Evolutionary conservation across 1,140 invertebrate genomes (phyloP), one percentile per base, ranked within the genome.

Genomic region (Drosophila hydei): DNA sequence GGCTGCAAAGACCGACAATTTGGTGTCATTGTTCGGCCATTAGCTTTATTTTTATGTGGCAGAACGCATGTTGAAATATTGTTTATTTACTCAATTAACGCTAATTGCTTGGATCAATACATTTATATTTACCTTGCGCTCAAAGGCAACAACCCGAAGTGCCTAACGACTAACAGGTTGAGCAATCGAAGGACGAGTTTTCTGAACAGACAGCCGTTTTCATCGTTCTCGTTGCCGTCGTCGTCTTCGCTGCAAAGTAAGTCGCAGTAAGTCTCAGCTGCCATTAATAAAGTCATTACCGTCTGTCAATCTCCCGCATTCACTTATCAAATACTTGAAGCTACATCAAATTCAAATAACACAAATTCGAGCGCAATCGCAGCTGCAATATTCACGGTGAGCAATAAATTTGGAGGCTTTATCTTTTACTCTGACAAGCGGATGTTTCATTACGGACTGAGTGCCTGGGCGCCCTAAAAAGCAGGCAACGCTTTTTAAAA

Each of bases 71-170:
- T 38, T 84, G 75, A 75, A 79, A 72, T 84, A 84, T 79, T 79
- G 80, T 79, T 84, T 85, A 79, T 85, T 79, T 80, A 80, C 80
- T 68, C 80, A 85, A 84, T 84, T 84, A 84, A 73, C 77, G 60
- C 75, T 84, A 84, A 84, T 84, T 84, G 80, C 80, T 79, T 71
- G 77, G 68, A 79, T 84, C 80, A 85, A 84, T 84, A 84, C 79
- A 85, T 85, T 79, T 84, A 74, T 84, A 84, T 84, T 85, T 85
- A 77, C 80, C 45, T 58, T 71, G 40, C 51, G 74, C 63, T 67
- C 60, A 43, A 79, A 42, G 50, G 52, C 50, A 55, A 45, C 45
- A 43, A 42, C 47, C 51, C 51, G 27, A 58, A 83, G 52, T 56
- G 64, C 23, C 56, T 23, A 27, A 56, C 54, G 27, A 14, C 30